Evolutionary conservation across 2,113 vertebrate species (phyloP).

Genomic region (Nannospalax galili): DNA sequence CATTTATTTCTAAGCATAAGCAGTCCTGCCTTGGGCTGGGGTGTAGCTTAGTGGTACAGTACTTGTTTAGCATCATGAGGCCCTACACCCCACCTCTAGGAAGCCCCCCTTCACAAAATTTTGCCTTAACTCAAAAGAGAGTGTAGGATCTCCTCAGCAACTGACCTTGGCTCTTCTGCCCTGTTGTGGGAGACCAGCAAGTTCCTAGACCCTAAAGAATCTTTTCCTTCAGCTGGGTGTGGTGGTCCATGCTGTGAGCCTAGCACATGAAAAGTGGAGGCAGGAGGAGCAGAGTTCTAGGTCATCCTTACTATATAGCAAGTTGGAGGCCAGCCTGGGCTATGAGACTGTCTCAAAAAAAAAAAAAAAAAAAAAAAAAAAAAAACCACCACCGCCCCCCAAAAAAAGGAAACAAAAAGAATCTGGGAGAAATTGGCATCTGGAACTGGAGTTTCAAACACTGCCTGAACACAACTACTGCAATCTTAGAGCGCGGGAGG

Average conservation of each 20-base stretch:
- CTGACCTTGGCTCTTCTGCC: background rate
- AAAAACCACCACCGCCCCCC: no score
- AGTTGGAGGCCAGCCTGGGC: background rate
- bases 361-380: no score
- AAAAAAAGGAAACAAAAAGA: background rate
- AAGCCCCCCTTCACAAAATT: background rate
- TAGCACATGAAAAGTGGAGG: background rate
- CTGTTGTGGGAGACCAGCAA: background rate
- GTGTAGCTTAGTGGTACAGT: background rate
- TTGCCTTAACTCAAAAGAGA: background rate
- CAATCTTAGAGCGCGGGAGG: background rate
- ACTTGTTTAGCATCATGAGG: background rate
- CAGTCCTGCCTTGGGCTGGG: background rate
- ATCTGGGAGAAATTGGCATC: background rate
- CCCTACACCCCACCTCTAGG: background rate
- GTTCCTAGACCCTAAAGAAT: background rate
- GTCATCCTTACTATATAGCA: background rate
- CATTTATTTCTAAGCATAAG: background rate
- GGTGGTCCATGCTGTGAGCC: background rate
- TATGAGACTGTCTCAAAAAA: background rate
- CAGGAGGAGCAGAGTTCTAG: background rate
- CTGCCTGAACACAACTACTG: background rate
- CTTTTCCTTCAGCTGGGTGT: background rate
- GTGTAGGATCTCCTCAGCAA: background rate
- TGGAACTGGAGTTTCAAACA: conserved; percentile 2